Evolutionary conservation across 1,140 invertebrate genomes (phyloP).

Genomic region (Caenorhabditis briggsae): DNA sequence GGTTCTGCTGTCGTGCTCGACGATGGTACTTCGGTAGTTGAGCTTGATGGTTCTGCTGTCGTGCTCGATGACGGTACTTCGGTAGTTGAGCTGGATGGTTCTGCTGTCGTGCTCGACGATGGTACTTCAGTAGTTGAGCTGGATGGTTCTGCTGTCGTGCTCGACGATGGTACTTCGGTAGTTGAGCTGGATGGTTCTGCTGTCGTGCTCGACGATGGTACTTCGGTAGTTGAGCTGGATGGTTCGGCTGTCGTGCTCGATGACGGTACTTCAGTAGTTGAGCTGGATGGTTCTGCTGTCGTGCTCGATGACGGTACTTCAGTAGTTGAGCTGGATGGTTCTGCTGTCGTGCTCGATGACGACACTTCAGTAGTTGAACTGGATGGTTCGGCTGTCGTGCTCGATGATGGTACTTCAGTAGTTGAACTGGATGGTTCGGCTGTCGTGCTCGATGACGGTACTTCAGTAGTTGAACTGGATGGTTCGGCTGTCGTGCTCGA

Average conservation of each 20-base stretch:
- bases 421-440: background rate
- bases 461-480: background rate
- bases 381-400: background rate
- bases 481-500: background rate
- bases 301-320: background rate
- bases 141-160: background rate
- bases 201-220: background rate
- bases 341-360: background rate
- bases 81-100: background rate
- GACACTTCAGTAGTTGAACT: background rate
- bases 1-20: background rate
- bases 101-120: background rate
- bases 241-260: background rate
- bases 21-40: background rate
- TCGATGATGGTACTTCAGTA: background rate
- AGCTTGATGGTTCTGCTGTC: background rate
- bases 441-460: background rate
- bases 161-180: background rate
- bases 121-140: too few species aligned
- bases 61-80: background rate
- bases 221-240: background rate
- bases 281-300: background rate
- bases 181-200: too few species aligned
- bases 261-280: background rate
- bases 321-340: background rate